phyloP scores from a whole-genome alignment of 2,797 vertebrate genomes.

The Hafferia zeledoni region DNA sequence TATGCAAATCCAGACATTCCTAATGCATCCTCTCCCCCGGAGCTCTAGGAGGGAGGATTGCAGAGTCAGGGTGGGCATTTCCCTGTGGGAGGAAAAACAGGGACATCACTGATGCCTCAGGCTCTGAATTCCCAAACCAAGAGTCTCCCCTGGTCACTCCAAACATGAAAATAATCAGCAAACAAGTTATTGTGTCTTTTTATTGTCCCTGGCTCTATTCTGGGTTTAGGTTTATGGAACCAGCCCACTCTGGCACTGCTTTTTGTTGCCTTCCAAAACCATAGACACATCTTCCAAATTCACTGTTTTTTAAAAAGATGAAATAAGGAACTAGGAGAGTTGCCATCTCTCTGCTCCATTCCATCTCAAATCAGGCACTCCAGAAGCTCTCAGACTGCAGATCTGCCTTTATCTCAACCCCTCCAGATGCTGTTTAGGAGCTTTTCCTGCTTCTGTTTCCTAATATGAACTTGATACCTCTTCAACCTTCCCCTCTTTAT shows the following conservation, averaged over 20 bases:
- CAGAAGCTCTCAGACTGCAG: background rate
- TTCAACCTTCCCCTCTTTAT: background rate
- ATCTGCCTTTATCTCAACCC: background rate
- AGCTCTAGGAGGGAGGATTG: background rate
- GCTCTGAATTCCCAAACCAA: background rate
- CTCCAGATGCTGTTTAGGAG: background rate
- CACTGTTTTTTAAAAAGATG: background rate
- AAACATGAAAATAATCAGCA: background rate
- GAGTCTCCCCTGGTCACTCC: background rate
- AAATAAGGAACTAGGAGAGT: background rate
- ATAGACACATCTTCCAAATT: background rate
- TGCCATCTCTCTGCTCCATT: background rate
- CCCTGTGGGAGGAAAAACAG: background rate
- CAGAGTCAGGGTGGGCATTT: background rate
- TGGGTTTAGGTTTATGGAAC: background rate
- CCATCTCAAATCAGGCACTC: background rate
- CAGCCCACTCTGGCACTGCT: background rate
- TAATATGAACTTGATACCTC: rapidly evolving
- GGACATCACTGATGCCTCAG: background rate
- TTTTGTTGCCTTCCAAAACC: background rate
- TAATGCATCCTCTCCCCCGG: background rate
- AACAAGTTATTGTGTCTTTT: background rate
- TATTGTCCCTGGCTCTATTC: background rate
- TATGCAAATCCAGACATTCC: background rate
- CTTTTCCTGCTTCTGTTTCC: background rate